Percentiles rank a stretch among this genome's conserved stretches.
Evolutionary conservation across 2,888 invertebrate species (phyloP).

Genomic region (Conchocele bisecta): DNA sequence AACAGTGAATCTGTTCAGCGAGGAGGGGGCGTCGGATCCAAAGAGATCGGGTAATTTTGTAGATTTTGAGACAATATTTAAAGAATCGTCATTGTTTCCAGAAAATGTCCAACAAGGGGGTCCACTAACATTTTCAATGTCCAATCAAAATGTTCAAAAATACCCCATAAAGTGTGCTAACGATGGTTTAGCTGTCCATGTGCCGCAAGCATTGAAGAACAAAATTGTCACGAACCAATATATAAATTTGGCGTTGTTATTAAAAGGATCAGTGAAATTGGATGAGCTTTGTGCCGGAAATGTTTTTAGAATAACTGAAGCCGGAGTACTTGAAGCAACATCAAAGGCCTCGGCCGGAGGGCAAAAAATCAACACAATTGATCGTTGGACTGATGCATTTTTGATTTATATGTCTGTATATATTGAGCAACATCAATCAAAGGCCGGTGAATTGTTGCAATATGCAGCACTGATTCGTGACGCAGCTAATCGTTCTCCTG

Average conservation of each 20-base stretch:
- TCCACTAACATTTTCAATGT: no score
- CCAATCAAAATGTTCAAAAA: no score
- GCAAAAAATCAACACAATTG: conserved; percentile 15
- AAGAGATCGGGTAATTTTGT: no score
- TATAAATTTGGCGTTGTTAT: conserved; percentile 28
- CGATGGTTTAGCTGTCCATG: conserved; percentile 15
- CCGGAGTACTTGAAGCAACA: conserved; percentile 1
- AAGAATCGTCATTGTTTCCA: no score
- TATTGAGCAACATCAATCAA: neutral
- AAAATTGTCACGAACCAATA: conserved; percentile 13
- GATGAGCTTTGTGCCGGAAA: conserved; percentile 6
- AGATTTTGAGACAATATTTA: no score
- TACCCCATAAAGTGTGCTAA: no score
- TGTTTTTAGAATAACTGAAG: neutral
- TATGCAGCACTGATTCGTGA: no score
- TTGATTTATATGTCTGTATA: conserved; percentile 24
- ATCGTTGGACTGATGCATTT: conserved; percentile 37
- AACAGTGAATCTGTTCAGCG: no score
- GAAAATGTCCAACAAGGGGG: no score
- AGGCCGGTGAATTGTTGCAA: conserved; percentile 19
- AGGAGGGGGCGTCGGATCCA: no score
- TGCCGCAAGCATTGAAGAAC: conserved; percentile 15
- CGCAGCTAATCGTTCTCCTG: conserved; percentile 4
- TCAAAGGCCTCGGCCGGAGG: conserved; percentile 13
- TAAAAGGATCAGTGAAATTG: conserved; percentile 19